Base-by-base conservation (phyloP, 2,113 vertebrate species). In the Ophiodon elongatus region DNA sequence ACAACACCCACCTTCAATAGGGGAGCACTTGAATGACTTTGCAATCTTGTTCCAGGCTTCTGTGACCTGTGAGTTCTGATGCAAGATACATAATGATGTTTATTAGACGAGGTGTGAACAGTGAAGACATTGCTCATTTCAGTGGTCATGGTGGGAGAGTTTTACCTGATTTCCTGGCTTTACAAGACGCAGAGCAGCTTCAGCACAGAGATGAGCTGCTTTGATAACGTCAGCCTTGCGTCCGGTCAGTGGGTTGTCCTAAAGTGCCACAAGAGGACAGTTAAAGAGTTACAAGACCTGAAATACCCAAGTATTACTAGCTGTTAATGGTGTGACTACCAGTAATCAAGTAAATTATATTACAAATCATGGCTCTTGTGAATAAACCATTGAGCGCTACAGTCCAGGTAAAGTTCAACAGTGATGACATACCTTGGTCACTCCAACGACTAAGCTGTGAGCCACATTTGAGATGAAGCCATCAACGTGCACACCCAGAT, bases 41-140 rank as follows among this genome's bases (percentile, higher is more conserved):
- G 97, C 96, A n/a, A 99, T 99, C 95, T 99, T 99, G 95, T 98
- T 99, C 98, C 98, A 99, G 54, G 97, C 97, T 70, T 99, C 97
- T 50, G 98, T 99, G 91, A 99, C 97, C 94, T 99, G 97, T 23
- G 97, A 94, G 93, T 99, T 99, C 98, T 99, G 71, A 79, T 8
- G 41, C 2, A 56, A 31, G 63, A 82, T 23, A 90, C 62, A 75
- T 7, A 43, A 17, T 21, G 7, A 37, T 0, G 35, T 71, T 43
- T 41, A 73, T 73, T 29, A 59, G 27, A 67, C 11, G 31, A 43
- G 1, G 14, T 14, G 8, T 0, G 13, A 17, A 43, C 1, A 11
- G 0, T 0, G 8, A 60, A 4, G 43, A 1, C 0, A 1, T 13
- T 8, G 8, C 19, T 67, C 7, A 71, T 0, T 64, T 35, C 10